Percentiles rank a stretch among this genome's conserved stretches.
These are phyloP conservation scores for Atherinomorus stipes DNA, from an alignment of 2,113 vertebrate species.

Conservation along the genomic window DNA sequence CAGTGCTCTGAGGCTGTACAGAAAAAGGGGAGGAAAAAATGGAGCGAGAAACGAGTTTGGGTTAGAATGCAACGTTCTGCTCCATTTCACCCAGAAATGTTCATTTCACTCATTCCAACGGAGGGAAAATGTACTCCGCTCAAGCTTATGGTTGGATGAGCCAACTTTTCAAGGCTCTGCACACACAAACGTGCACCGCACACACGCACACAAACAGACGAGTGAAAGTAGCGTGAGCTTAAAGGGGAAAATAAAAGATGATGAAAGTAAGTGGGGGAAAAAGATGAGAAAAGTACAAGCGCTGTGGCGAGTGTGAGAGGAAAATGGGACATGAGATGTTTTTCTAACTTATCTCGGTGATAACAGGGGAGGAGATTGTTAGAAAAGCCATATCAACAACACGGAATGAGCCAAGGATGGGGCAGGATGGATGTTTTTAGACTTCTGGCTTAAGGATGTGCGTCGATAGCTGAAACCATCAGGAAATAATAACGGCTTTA, in stretches of 20 bases:
- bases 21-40: constrained; percentile 19
- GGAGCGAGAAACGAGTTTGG: constrained; percentile 40
- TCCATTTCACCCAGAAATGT: constrained; percentile 77
- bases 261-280: constrained; percentile 44
- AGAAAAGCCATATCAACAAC: constrained; percentile 42
- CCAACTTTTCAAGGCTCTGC: constrained; percentile 56
- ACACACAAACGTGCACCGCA: constrained; percentile 20
- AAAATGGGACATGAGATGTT: constrained; percentile 58
- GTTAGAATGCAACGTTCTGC: constrained; percentile 68
- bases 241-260: constrained; percentile 50
- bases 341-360: constrained; percentile 43
- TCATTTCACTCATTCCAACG: constrained; percentile 64
- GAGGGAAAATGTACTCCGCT: constrained; percentile 62
- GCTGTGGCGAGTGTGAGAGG: constrained; percentile 26
- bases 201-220: constrained; percentile 16
- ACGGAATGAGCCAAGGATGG: constrained; percentile 27
- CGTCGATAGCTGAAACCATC: constrained; percentile 14
- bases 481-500: constrained; percentile 30
- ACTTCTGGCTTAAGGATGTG: constrained; percentile 9
- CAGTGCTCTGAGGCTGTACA: constrained; percentile 8
- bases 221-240: constrained; percentile 27
- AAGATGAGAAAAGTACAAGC: constrained; percentile 59
- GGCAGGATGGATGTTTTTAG: constrained; percentile 21
- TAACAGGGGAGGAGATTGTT: constrained; percentile 47
- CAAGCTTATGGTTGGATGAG: constrained; percentile 72